Conservation (phyloP, 2,888 invertebrate genomes). For the Rhaphigaster nebulosa region DNA sequence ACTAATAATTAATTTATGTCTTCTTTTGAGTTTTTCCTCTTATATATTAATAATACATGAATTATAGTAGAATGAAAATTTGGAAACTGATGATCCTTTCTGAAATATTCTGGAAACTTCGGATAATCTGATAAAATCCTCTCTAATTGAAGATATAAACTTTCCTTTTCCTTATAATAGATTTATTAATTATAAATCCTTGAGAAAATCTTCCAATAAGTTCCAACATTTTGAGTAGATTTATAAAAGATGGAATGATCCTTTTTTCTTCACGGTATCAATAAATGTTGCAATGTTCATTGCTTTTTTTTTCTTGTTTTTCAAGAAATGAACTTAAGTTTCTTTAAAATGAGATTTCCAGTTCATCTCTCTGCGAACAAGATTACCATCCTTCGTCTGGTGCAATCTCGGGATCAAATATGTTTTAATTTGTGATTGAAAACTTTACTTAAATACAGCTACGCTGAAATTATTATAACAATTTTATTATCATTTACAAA, state of each 20-base stretch:
- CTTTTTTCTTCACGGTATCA: neutral
- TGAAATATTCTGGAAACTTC: neutral
- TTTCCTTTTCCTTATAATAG: conserved; percentile 2
- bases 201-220: neutral
- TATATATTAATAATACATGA: no score
- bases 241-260: neutral
- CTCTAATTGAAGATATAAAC: neutral
- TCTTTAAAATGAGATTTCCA: no score
- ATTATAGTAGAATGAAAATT: neutral
- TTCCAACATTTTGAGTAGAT: neutral
- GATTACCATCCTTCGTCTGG: no score
- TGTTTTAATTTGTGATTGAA: no score
- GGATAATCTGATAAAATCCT: neutral
- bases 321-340: no score
- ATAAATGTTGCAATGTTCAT: neutral
- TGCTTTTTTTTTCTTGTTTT: neutral
- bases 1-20: no score
- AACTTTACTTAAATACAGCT: no score
- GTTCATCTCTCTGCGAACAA: no score
- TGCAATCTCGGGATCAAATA: no score
- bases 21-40: no score
- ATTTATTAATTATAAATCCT: neutral
- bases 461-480: no score
- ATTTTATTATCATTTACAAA: no score
- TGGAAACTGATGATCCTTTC: neutral